Conservation (phyloP, 2,113 vertebrate species). For the Cheirogaleus medius region DNA sequence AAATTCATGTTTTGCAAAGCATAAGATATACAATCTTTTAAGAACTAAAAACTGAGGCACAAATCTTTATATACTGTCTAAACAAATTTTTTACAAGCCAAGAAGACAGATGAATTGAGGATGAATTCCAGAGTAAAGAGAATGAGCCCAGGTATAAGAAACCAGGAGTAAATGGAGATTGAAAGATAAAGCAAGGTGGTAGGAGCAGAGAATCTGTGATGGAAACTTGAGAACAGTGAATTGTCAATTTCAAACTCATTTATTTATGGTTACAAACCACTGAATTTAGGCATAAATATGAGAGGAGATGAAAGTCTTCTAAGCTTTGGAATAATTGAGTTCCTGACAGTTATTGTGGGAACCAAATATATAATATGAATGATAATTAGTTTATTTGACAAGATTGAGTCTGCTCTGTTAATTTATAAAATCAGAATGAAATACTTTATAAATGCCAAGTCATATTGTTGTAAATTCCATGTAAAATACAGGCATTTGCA, state of each 20-base stretch:
- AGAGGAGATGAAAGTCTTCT: background rate
- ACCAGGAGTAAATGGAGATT: background rate
- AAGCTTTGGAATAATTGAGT: background rate
- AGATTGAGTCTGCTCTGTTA: background rate
- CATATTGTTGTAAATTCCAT: background rate
- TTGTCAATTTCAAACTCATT: background rate
- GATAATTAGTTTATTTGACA: background rate
- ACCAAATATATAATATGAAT: background rate
- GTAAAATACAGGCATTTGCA: background rate
- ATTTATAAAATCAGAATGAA: constrained; percentile 31
- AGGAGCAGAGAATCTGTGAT: background rate
- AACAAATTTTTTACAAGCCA: background rate
- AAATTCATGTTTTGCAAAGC: background rate
- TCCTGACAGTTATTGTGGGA: background rate
- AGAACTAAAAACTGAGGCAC: background rate
- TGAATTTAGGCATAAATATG: background rate
- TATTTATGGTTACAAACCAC: background rate
- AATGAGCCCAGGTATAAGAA: background rate
- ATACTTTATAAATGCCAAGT: background rate
- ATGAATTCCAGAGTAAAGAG: background rate
- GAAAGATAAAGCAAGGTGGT: background rate
- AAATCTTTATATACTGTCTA: background rate
- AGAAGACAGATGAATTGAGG: background rate
- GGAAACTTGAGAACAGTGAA: background rate
- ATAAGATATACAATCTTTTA: background rate